Conservation (phyloP, 2,113 vertebrate genomes). For the Poeciliopsis retropinna region DNA sequence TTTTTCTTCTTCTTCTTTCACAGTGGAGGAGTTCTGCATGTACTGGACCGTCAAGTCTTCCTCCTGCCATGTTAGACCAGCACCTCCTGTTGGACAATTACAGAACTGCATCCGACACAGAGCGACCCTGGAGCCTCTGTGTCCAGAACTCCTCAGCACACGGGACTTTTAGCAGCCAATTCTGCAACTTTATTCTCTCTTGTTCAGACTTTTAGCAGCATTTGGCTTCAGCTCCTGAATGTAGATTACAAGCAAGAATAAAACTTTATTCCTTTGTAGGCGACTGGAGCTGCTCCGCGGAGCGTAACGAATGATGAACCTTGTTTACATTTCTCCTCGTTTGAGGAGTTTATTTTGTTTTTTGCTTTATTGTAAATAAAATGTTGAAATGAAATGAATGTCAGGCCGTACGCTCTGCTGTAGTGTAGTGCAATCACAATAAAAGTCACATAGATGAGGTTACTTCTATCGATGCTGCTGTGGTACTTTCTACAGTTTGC, state of each 20-base stretch:
- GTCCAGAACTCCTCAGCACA: not conserved
- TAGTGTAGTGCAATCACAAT: constrained; percentile 56
- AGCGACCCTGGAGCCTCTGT: not conserved
- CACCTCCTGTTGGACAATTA: constrained; percentile 38
- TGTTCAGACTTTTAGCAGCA: constrained; percentile 40
- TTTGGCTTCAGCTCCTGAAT: constrained; percentile 62
- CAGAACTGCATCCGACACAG: constrained; percentile 36
- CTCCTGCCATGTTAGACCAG: constrained; percentile 37
- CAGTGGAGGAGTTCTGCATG: constrained; percentile 54
- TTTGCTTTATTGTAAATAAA: constrained; percentile 63
- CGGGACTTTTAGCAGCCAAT: constrained; percentile 22
- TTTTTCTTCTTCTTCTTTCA: not conserved
- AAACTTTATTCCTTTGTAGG: constrained; percentile 26
- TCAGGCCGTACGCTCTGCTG: constrained; percentile 56
- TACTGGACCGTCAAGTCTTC: constrained; percentile 34
- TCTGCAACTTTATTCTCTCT: constrained; percentile 35
- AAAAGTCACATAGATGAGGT: constrained; percentile 14
- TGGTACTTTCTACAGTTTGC: not conserved
- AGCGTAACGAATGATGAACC: constrained; percentile 54
- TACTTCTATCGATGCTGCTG: constrained; percentile 12
- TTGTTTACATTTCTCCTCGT: constrained; percentile 69
- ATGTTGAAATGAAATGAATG: constrained; percentile 64
- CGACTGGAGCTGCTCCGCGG: constrained; percentile 13
- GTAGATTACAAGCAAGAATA: constrained; percentile 52
- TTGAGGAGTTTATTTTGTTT: constrained; percentile 42